phyloP scores from a whole-genome alignment of 2,113 vertebrate genomes.

The Brienomyrus brachyistius region DNA sequence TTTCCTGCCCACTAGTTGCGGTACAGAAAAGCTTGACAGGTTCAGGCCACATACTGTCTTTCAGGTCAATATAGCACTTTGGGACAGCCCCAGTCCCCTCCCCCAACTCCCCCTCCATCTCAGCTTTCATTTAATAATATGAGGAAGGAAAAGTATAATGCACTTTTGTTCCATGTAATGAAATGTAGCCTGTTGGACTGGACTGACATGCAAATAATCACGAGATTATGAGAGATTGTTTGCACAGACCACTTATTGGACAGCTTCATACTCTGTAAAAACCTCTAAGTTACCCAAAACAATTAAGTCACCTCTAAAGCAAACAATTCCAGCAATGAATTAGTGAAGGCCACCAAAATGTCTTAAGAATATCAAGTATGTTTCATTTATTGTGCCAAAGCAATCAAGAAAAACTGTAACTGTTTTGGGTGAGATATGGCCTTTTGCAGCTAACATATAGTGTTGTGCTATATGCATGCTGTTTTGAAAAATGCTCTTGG shows the following conservation, averaged over 20 bases:
- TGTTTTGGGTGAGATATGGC: too few species aligned
- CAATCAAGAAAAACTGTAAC: too few species aligned
- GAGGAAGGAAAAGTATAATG: background rate
- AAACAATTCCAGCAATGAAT: too few species aligned
- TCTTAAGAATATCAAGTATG: too few species aligned
- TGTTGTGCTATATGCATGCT: too few species aligned
- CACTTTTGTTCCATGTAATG: background rate
- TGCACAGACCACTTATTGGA: background rate
- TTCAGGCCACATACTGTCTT: background rate
- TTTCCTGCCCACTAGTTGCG: background rate
- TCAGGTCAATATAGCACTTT: background rate
- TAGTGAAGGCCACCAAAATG: too few species aligned
- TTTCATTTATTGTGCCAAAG: too few species aligned
- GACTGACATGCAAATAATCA: background rate
- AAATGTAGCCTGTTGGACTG: background rate
- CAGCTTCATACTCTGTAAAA: too few species aligned
- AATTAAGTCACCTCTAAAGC: too few species aligned
- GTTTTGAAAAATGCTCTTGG: background rate
- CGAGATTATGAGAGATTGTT: background rate
- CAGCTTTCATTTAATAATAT: background rate
- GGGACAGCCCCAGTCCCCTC: background rate
- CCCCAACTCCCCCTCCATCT: too few species aligned
- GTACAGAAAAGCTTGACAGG: background rate
- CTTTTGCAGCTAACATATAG: too few species aligned
- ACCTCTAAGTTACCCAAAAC: too few species aligned